Evolutionary conservation across 53 echinoderm and acorn worm species (phyloP).

Genomic region (Paelopatides confundens): DNA sequence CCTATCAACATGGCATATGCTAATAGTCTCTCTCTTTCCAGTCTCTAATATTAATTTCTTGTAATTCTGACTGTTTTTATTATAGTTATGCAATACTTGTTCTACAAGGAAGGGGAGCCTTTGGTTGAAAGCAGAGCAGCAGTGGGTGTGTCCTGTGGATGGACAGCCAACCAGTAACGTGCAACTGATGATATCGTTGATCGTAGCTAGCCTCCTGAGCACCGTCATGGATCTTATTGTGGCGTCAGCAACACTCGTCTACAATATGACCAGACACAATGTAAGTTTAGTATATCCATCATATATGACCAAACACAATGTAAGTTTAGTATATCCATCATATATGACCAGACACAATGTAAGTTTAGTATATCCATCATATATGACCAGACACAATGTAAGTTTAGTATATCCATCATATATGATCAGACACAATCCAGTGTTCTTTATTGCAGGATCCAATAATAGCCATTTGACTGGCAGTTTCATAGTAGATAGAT

Average conservation of each 20-base stretch:
- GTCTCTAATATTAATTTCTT: too few species aligned
- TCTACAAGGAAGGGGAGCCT: conserved; percentile 72
- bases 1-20: too few species aligned
- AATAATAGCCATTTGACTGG: too few species aligned
- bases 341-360: too few species aligned
- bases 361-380: too few species aligned
- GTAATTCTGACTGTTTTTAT: not conserved
- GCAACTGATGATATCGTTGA: conserved; percentile 63
- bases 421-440: too few species aligned
- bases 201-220: conserved; percentile 72
- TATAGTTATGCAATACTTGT: conserved; percentile 90
- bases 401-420: too few species aligned
- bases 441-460: too few species aligned
- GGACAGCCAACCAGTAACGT: conserved; percentile 68
- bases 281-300: conserved; percentile 41
- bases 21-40: too few species aligned
- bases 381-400: too few species aligned
- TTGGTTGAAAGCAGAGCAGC: conserved; percentile 80
- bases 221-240: conserved; percentile 68
- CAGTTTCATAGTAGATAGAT: too few species aligned
- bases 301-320: not conserved
- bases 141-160: conserved; percentile 69
- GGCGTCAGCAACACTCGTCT: conserved; percentile 72
- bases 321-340: too few species aligned
- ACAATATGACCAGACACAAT: conserved; percentile 81